Conservation (phyloP, 2,797 vertebrate species). For the Denticeps clupeoides region DNA sequence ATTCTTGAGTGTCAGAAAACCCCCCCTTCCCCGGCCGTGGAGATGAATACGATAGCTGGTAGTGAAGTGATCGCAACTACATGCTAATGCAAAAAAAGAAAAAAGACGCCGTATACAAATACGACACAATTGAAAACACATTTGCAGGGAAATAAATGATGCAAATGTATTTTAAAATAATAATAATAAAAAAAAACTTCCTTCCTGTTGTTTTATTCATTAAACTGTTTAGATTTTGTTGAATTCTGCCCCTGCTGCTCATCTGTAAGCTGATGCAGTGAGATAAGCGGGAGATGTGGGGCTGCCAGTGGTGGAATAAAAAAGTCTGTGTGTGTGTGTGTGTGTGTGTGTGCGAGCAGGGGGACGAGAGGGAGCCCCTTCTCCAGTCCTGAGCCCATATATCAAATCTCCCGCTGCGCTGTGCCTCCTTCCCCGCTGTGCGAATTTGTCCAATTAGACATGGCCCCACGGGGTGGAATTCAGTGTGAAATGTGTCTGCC, state of each 20-base stretch:
- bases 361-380: not conserved
- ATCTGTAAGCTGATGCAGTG: conserved; percentile 6
- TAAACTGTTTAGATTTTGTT: not conserved
- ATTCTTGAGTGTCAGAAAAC: too few species aligned
- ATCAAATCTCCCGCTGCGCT: conserved; percentile 66
- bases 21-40: too few species aligned
- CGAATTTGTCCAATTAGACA: conserved; percentile 97
- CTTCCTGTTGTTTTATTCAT: not conserved
- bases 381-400: conserved; percentile 50
- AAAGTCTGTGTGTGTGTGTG: conserved; percentile 9
- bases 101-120: too few species aligned
- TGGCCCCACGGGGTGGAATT: conserved; percentile 69
- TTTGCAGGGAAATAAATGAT: too few species aligned
- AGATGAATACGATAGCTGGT: too few species aligned
- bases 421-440: conserved; percentile 78
- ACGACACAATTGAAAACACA: too few species aligned
- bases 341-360: conserved; percentile 13
- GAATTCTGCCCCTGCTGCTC: conserved; percentile 2
- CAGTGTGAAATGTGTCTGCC: conserved; percentile 75
- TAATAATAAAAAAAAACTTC: too few species aligned
- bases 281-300: not conserved
- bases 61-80: too few species aligned
- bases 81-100: too few species aligned
- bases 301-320: not conserved
- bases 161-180: too few species aligned